phyloP scores from a whole-genome alignment of 2,113 vertebrate species.

The Gymnogyps californianus region DNA sequence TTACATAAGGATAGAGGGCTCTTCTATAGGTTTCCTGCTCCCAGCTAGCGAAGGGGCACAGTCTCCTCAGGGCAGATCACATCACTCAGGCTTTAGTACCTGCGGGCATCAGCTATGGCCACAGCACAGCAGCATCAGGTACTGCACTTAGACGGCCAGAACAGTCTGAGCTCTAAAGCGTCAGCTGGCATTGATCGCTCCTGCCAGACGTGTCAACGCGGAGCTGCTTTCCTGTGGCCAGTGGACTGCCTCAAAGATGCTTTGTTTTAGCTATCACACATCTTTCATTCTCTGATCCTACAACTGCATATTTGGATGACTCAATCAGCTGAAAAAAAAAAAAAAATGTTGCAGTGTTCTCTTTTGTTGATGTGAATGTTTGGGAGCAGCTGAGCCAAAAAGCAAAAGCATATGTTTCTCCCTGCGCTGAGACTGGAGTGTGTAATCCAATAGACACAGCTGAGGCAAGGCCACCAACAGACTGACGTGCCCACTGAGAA shows the following conservation, averaged over 20 bases:
- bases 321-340: not conserved
- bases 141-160: not conserved
- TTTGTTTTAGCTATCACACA: not conserved
- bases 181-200: fast-evolving
- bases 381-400: conserved; percentile 14
- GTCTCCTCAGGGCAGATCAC: not conserved
- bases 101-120: not conserved
- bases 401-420: not conserved
- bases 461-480: not conserved
- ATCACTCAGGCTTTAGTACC: fast-evolving
- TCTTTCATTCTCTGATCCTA: not conserved
- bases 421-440: not conserved
- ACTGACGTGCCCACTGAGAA: not conserved
- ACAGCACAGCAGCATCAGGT: not conserved
- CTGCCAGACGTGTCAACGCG: fast-evolving
- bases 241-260: not conserved
- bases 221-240: not conserved
- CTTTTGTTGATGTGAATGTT: not conserved
- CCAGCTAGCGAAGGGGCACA: fast-evolving
- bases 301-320: not conserved
- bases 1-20: not conserved
- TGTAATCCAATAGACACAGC: not conserved
- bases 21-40: not conserved
- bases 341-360: not conserved
- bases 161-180: fast-evolving